Conservation (phyloP, 2,797 vertebrate genomes). For the Tauraco hartlaubi region DNA sequence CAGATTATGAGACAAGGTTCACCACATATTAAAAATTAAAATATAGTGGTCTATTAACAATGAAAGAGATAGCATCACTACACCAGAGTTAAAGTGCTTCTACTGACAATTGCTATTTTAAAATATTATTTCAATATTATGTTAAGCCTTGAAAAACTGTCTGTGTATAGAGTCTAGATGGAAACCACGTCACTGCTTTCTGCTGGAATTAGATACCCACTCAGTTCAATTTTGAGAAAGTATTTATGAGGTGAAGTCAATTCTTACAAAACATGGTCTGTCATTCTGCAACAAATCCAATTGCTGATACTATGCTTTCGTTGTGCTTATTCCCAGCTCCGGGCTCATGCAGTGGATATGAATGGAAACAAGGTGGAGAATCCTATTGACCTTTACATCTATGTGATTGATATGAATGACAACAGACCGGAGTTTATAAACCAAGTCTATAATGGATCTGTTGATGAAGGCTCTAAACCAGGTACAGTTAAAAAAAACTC, state of each 20-base stretch:
- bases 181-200: background rate
- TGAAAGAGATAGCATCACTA: background rate
- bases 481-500: constrained; percentile 76
- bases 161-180: background rate
- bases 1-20: background rate
- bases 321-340: constrained; percentile 83
- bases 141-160: background rate
- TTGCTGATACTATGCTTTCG: constrained; percentile 27
- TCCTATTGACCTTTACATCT: constrained; percentile 96
- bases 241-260: constrained; percentile 3
- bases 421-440: constrained; percentile 94
- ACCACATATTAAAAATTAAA: background rate
- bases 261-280: background rate
- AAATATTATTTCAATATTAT: constrained; percentile 15
- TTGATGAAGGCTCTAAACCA: constrained; percentile 95
- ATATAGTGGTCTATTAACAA: background rate
- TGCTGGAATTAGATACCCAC: background rate
- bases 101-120: background rate
- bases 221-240: constrained; percentile 16
- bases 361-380: constrained; percentile 98
- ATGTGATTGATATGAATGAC: constrained; percentile 97
- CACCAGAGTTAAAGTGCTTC: background rate
- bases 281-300: background rate
- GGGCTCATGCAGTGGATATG: constrained; percentile 95
- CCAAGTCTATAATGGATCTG: constrained; percentile 95